These are phyloP conservation scores for Platorchestia sp. DNA, from an alignment of 1,140 invertebrate genomes.

Conservation along the genomic window DNA sequence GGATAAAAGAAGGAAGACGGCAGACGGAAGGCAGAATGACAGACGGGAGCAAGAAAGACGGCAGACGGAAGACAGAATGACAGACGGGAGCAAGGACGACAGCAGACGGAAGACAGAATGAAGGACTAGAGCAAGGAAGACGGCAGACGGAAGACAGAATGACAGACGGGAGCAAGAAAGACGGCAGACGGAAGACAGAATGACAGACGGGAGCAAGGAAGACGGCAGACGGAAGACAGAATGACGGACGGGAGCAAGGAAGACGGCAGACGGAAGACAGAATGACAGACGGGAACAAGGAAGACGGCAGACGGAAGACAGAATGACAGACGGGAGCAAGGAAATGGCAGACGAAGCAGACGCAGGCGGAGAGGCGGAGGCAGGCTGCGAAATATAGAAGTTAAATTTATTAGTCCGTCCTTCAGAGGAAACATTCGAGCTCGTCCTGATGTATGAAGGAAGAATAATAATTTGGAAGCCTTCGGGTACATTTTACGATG, in stretches of 20 bases:
- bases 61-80: no score
- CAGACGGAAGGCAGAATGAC: no score
- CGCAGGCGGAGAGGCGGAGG: neutral
- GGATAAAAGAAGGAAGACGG: no score
- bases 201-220: neutral
- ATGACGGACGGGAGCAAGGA: neutral
- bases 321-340: neutral
- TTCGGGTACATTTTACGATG: neutral
- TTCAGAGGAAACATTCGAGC: conserved; percentile 25
- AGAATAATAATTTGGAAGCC: conserved; percentile 49
- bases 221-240: no score
- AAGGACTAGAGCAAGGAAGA: no score
- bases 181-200: neutral
- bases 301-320: neutral
- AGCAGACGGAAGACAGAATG: no score
- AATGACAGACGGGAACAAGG: no score
- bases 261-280: neutral
- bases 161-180: no score
- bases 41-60: no score
- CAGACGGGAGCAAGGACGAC: no score
- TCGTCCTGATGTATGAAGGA: conserved; percentile 34
- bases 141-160: no score
- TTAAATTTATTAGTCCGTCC: conserved; percentile 43
- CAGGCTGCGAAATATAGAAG: neutral
- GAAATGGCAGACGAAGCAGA: neutral